These are phyloP conservation scores for Sminthopsis crassicaudata DNA, from an alignment of 2,113 vertebrate genomes.

Conservation along the genomic window DNA sequence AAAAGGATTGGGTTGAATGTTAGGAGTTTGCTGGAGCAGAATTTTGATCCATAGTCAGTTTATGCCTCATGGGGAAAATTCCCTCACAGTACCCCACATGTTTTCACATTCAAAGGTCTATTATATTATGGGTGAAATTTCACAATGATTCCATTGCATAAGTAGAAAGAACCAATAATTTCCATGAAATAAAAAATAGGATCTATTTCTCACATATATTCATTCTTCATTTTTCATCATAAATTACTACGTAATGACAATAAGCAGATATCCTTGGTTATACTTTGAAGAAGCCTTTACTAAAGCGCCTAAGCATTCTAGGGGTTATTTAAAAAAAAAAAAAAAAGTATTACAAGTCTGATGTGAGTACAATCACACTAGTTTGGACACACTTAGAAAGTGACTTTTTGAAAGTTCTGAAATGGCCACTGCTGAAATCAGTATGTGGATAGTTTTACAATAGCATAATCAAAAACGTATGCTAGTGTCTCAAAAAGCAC, in stretches of 20 bases:
- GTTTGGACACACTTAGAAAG: conserved; percentile 69
- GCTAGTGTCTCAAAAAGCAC: conserved; percentile 51
- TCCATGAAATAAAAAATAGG: background rate
- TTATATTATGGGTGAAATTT: conserved; percentile 34
- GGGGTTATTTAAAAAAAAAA: conserved; percentile 47
- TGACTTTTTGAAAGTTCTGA: conserved; percentile 53
- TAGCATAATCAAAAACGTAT: conserved; percentile 72
- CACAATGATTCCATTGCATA: conserved; percentile 48
- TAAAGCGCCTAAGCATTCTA: conserved; percentile 29
- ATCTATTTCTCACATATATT: conserved; percentile 57
- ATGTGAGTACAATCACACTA: conserved; percentile 58
- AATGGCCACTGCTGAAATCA: conserved; percentile 48
- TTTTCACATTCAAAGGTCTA: background rate
- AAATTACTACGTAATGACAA: background rate
- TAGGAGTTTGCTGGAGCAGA: background rate
- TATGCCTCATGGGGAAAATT: background rate
- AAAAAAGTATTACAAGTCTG: conserved; percentile 58
- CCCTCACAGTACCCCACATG: background rate
- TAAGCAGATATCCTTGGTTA: background rate
- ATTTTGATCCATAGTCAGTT: background rate
- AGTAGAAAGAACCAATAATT: conserved; percentile 58
- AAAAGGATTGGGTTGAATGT: background rate
- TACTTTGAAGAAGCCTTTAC: background rate
- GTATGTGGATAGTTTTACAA: conserved; percentile 44
- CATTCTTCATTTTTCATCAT: background rate